Conservation (phyloP, 2,113 vertebrate genomes). For the Romanogobio albipinnatus region DNA sequence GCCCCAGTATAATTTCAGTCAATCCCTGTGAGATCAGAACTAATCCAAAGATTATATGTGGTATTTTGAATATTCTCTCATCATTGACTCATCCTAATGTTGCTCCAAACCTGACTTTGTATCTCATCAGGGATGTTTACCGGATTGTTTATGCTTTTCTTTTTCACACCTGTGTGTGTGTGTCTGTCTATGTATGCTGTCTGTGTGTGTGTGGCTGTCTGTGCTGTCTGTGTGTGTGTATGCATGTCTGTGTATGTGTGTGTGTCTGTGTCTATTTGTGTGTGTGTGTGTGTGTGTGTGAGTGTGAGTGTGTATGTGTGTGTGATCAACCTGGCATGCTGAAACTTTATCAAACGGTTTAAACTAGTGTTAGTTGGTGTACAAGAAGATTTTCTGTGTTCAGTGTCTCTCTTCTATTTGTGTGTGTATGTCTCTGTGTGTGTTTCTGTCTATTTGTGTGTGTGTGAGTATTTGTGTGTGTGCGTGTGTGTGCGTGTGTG, state of each 20-base stretch:
- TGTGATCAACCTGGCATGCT: background rate
- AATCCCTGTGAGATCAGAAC: slow-evolving; percentile 32
- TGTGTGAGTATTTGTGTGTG: background rate
- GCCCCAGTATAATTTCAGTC: background rate
- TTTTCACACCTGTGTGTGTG: background rate
- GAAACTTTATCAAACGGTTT: background rate
- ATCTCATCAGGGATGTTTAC: background rate
- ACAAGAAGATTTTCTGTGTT: background rate
- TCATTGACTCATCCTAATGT: background rate
- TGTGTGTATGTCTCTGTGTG: too few species aligned
- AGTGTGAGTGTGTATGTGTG: background rate
- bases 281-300: background rate
- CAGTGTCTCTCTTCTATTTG: background rate
- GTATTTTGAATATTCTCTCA: background rate
- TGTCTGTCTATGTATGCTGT: too few species aligned
- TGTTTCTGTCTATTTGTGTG: too few species aligned
- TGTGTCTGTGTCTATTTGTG: background rate
- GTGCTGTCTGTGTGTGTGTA: background rate
- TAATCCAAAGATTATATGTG: slow-evolving; percentile 14
- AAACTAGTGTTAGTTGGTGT: background rate
- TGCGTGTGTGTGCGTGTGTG: slow-evolving; percentile 4
- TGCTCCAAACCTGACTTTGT: background rate
- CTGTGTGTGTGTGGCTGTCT: too few species aligned
- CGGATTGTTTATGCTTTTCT: background rate
- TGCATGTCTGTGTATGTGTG: slow-evolving; percentile 7